Evolutionary conservation across 2,797 vertebrate species (phyloP), one percentile per base, ranked within the genome.

Genomic region (Acipenser transmontanus): DNA sequence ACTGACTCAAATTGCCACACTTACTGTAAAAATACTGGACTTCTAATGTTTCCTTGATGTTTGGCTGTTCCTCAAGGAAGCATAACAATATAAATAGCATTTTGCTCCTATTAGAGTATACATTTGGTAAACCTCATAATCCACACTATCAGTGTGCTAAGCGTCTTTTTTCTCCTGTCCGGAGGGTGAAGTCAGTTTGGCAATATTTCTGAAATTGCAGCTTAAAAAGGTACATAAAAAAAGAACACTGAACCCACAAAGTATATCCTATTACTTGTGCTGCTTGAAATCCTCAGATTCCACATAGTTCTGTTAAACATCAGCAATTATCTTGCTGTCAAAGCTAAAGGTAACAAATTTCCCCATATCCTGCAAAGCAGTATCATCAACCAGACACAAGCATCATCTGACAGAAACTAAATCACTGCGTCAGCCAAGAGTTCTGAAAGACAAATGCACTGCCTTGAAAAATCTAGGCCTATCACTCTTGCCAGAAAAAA

Each of bases 311-410:
- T 97, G 96, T 98, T 99, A 99, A 98, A 95, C 95, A 98, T 99
- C 97, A 99, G 97, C 94, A 97, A 97, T 98, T 97, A 98, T 97
- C 95, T 95, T 91, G 86, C 93, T 94, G 94, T 97, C 95, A 94
- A 93, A 95, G 93, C 91, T 91, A 90, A 93, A 93, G 91, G 93
- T 97, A 95, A 98, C 94, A 96, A 96, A 98, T 97, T 91, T 91
- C 88, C 90, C 89, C 91, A 91, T 92, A 93, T 93, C 91, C 91
- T 88, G 91, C 89, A 85, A 91, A 91, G 90, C 94, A 93, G 84
- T 92, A 95, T 95, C 94, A 96, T 95, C 93, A 92, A 88, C 93
- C 81, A 91, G 92, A 96, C 94, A 94, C 90, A 85, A 87, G 87
- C 90, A 93, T 91, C 91, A 91, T 93, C 93, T 93, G 91, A 94